A percentile compares a stretch with the other conserved stretches of the same genome.
Evolutionary conservation across 2,888 invertebrate species (phyloP).

Genomic region (Halictus quadricinctus): DNA sequence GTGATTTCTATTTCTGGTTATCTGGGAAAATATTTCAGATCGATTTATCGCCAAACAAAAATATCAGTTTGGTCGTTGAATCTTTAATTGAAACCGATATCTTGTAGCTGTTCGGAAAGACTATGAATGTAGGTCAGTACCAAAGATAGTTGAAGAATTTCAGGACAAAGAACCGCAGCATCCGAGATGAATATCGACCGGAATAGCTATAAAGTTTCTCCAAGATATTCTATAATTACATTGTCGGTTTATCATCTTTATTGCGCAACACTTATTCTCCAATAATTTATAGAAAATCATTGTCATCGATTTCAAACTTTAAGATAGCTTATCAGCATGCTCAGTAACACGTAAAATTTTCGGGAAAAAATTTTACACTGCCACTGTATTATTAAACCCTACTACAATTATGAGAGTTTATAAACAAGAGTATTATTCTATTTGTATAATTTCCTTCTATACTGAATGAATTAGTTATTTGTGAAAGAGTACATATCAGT

Average conservation of each 20-base stretch:
- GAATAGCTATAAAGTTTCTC: neutral
- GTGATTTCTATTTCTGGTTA: neutral
- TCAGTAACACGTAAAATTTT: neutral
- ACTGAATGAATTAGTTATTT: too few relatives aligned
- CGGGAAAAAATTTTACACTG: too few relatives aligned
- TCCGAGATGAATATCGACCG: neutral
- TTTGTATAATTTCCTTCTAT: too few relatives aligned
- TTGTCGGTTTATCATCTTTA: neutral
- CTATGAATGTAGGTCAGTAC: neutral
- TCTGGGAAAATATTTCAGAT: neutral
- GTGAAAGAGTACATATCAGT: too few relatives aligned
- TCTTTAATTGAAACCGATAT: slow-evolving; percentile 8
- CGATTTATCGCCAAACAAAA: neutral
- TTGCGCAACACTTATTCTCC: neutral
- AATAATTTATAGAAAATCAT: neutral
- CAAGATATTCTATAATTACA: neutral
- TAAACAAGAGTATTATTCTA: too few relatives aligned
- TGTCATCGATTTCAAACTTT: neutral
- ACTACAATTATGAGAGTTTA: too few relatives aligned
- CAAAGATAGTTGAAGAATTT: slow-evolving; percentile 23
- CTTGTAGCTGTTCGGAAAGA: neutral
- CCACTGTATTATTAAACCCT: too few relatives aligned
- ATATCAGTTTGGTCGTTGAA: slow-evolving; percentile 1
- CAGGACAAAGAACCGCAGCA: neutral
- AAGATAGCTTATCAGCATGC: neutral